A percentile compares a stretch with the other conserved stretches of the same genome.
These are phyloP conservation scores for Apodemus sylvaticus DNA, from an alignment of 2,113 vertebrate genomes.

Conservation along the genomic window DNA sequence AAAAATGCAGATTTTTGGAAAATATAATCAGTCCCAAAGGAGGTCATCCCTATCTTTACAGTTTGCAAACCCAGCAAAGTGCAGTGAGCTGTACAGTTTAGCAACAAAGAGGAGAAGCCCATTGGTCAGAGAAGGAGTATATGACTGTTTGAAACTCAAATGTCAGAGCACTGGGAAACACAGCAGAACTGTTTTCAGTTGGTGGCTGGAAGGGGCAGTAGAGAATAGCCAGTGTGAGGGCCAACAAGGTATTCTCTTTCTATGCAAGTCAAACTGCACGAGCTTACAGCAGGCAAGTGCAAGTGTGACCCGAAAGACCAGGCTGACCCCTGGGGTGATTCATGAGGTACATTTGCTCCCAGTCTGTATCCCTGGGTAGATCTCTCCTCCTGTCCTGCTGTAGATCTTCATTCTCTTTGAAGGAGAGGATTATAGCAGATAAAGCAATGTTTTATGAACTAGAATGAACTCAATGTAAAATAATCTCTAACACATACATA, in stretches of 20 bases:
- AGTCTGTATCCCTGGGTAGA: neutral
- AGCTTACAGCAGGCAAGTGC: neutral
- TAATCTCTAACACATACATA: neutral
- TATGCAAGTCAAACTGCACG: neutral
- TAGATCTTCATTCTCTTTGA: neutral
- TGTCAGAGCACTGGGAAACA: neutral
- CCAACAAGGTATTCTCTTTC: neutral
- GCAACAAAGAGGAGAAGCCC: neutral
- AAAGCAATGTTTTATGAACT: neutral
- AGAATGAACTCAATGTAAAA: neutral
- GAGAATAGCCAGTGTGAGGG: neutral
- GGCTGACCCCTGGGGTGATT: neutral
- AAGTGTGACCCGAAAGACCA: neutral
- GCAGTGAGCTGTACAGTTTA: slow-evolving; percentile 50
- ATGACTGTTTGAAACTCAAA: slow-evolving; percentile 46
- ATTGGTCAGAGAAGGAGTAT: neutral
- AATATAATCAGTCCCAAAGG: slow-evolving; percentile 57
- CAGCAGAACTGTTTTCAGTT: neutral
- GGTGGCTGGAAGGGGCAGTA: neutral
- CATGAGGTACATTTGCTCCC: neutral
- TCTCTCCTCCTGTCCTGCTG: neutral
- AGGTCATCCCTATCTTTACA: slow-evolving; percentile 41
- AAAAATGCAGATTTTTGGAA: slow-evolving; percentile 71
- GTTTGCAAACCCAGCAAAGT: slow-evolving; percentile 68
- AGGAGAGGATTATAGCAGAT: neutral